Conservation (phyloP, 2,113 vertebrate genomes). For the Ammodytes dubius region DNA sequence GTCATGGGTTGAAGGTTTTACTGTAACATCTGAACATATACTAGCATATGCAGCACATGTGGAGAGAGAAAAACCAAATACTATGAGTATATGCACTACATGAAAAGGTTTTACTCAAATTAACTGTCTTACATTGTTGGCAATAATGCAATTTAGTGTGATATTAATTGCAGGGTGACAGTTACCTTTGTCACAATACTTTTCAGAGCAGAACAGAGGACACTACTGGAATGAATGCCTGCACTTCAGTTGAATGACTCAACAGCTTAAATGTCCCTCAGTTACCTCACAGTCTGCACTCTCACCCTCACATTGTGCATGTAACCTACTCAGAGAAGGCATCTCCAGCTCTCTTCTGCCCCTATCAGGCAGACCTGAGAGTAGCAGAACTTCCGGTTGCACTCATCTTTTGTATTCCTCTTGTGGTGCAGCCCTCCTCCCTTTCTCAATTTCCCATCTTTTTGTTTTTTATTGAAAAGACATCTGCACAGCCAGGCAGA, state of each 20-base stretch:
- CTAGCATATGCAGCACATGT: not conserved
- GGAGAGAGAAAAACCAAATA: not conserved
- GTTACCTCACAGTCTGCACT: constrained; percentile 53
- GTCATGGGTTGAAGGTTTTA: constrained; percentile 5
- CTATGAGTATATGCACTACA: not conserved
- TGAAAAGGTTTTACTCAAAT: not conserved
- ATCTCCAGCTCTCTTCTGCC: constrained; percentile 72
- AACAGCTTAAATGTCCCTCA: constrained; percentile 30
- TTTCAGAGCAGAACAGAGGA: constrained; percentile 17
- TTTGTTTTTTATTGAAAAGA: constrained; percentile 45
- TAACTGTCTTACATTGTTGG: not conserved
- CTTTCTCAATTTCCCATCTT: constrained; percentile 41
- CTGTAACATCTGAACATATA: constrained; percentile 14
- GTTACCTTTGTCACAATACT: not conserved
- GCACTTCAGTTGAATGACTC: constrained; percentile 39
- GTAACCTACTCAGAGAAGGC: not conserved
- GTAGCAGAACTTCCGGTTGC: constrained; percentile 76
- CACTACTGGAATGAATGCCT: constrained; percentile 38
- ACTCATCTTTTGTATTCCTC: constrained; percentile 63
- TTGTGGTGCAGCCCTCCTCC: constrained; percentile 67
- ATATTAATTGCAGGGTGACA: not conserved
- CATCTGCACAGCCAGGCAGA: constrained; percentile 28
- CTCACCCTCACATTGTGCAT: constrained; percentile 6
- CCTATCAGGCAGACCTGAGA: constrained; percentile 55
- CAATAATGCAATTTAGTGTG: not conserved